Base-by-base conservation (phyloP, 1,140 invertebrate genomes). In the Wiebesia pumilae region DNA sequence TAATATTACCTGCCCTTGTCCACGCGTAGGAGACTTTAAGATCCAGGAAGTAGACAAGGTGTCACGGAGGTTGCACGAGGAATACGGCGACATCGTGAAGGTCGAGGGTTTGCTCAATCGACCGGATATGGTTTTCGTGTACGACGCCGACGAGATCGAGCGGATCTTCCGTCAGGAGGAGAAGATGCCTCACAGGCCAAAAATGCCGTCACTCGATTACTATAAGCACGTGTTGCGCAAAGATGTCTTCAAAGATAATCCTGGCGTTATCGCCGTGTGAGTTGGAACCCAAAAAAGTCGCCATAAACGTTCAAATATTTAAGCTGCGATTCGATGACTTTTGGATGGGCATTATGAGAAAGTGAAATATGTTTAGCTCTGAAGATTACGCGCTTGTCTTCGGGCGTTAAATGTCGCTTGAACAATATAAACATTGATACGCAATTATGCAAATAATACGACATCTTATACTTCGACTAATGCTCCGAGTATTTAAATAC, bases 251-350 rank as follows among this genome's bases (percentile, higher is more conserved):
- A 47, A 84, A 30, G 95, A 96, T 38, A 95, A 95, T 88, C 95
- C 96, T 3, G 97, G 97, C 27, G 95, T 97, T 40, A 97, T 97
- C 90, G 97, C 96, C 89, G 96, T 97, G 97, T 97, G 94, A 96
- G 96, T 75, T 43, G 2, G 65, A 69, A 69, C 35, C 12, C 58
- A 27, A 62, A 62, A 0, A 62, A 27, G 2, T 62, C 27, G 24
- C 27, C 24, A 62, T 10, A 10, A 62, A 10, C 27, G 3, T 27
- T 62, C 58, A 24, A 62, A 62, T 27, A 62, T 3, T 62, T 3
- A 62, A 47, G 14, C 3, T 54, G 51, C 51, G 24, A 24, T 62
- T 62, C 24, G 14, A 62, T 27, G 24, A 62, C 24, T 3, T 1
- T 14, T 21, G 24, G 24, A 62, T 62, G 14, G 2, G 4, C 24